Evolutionary conservation across 2,888 invertebrate genomes (phyloP).

Genomic region (Aspidiotus destructor): DNA sequence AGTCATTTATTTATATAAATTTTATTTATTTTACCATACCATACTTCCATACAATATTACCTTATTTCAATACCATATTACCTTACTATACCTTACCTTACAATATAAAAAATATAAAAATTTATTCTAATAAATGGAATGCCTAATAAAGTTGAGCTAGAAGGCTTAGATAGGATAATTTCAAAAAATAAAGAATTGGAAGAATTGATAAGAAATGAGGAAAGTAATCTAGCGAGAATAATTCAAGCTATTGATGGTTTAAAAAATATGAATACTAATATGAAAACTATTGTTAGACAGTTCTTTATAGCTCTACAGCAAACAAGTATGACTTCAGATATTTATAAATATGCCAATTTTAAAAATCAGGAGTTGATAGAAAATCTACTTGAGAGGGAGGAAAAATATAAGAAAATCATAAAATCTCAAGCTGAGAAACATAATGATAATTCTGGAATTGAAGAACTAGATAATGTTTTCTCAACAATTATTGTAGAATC

Average conservation of each 20-base stretch:
- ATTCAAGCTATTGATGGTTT: too few relatives aligned
- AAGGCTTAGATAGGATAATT: too few relatives aligned
- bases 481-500: constrained; percentile 26
- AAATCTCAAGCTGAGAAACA: constrained; percentile 16
- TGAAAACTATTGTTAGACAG: too few relatives aligned
- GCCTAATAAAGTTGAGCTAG: too few relatives aligned
- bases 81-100: constrained; percentile 23
- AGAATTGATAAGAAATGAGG: too few relatives aligned
- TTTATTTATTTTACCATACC: constrained; percentile 9
- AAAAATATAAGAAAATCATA: constrained; percentile 14
- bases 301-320: too few relatives aligned
- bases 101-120: constrained; percentile 13
- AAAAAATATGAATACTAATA: too few relatives aligned
- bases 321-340: too few relatives aligned
- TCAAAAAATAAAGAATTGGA: too few relatives aligned
- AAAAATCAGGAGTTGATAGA: constrained; percentile 6
- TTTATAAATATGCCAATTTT: constrained; percentile 12
- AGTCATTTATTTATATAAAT: constrained; percentile 21
- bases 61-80: too few relatives aligned
- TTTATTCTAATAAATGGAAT: too few relatives aligned
- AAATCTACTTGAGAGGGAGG: constrained; percentile 10
- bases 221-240: too few relatives aligned
- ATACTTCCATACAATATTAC: constrained; percentile 18
- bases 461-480: constrained; percentile 28
- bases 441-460: constrained; percentile 29